Conservation (phyloP, 2,113 vertebrate species). For the Laticauda laticaudata region DNA sequence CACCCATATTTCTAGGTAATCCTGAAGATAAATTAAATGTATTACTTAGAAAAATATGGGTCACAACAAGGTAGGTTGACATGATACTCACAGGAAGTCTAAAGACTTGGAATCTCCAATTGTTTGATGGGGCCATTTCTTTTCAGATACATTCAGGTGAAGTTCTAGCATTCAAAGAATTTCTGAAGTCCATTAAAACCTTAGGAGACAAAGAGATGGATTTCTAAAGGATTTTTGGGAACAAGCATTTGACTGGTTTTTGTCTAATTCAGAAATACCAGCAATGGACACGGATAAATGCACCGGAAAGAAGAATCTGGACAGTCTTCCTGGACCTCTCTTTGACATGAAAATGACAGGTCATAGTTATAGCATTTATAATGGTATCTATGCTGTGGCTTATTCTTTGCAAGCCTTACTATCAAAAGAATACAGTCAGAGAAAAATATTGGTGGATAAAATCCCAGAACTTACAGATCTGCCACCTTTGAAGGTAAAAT, state of each 20-base stretch:
- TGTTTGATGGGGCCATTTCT: neutral
- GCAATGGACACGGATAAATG: neutral
- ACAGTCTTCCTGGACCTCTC: neutral
- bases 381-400: neutral
- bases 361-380: neutral
- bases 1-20: neutral
- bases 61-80: neutral
- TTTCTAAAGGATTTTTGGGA: neutral
- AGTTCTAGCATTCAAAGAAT: neutral
- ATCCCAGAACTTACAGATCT: neutral
- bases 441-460: neutral
- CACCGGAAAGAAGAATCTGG: neutral
- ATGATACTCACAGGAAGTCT: neutral
- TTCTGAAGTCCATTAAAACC: neutral
- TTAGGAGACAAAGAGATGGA: neutral
- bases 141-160: neutral
- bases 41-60: neutral
- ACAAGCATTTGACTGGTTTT: conserved; percentile 3
- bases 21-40: neutral
- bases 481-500: neutral
- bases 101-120: neutral
- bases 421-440: neutral
- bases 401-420: neutral
- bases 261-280: neutral
- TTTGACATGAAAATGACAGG: neutral